Evolutionary conservation across 2,113 vertebrate species (phyloP).

Genomic region (Oenanthe melanoleuca): DNA sequence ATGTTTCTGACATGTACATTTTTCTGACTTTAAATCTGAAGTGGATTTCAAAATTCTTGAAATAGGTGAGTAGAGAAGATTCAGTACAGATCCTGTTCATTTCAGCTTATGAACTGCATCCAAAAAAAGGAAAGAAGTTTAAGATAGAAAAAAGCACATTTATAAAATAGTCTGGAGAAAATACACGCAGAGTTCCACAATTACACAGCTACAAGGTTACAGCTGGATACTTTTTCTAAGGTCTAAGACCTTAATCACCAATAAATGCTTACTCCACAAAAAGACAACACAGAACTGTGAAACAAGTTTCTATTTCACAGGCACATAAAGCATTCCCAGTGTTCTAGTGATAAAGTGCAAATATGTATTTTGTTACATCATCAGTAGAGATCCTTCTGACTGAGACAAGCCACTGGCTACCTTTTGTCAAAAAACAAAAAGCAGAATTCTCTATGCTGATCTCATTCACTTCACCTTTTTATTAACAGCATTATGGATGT

Average conservation of each 20-base stretch:
- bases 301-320: background rate
- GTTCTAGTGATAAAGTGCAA: background rate
- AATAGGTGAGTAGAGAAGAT: background rate
- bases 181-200: background rate
- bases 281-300: background rate
- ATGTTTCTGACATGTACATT: background rate
- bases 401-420: background rate
- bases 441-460: background rate
- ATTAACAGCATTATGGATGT: background rate
- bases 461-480: background rate
- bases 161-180: background rate
- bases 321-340: background rate
- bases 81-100: background rate
- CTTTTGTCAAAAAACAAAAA: background rate
- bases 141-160: background rate
- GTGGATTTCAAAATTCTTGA: background rate
- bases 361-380: background rate
- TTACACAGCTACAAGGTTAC: background rate
- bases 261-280: background rate
- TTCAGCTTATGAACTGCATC: background rate
- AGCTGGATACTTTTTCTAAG: background rate
- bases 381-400: fast-evolving
- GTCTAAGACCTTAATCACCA: background rate
- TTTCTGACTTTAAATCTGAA: background rate
- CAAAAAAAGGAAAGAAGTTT: background rate